Base-by-base conservation (phyloP, 2,113 vertebrate genomes). In the Erpornis zantholeuca region DNA sequence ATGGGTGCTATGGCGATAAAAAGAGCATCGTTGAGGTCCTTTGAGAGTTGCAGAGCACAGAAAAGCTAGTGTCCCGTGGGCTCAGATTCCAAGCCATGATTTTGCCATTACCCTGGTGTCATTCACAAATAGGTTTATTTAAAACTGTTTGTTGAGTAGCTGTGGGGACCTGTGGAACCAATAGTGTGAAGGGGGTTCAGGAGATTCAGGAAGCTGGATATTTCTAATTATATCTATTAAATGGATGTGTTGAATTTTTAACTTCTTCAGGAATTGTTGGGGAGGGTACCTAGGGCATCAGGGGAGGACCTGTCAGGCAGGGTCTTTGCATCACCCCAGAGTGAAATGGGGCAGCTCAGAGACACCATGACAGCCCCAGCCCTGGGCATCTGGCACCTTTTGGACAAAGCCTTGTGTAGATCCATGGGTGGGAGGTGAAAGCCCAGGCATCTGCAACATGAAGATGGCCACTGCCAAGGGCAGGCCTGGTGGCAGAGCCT, bases 321-420 rank as follows among this genome's bases (percentile, higher is more conserved):
- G 19, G 13, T 12, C 5, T 2, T 63, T 19, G 27, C 11, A 23
- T 13, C 3, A 3, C 8, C 20, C 33, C 23, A 45, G 27, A 7
- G 7, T 20, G 31, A 9, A 82, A 3, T 23, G 33, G 42, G 21
- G 22, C 10, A 38, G 15, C 19, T 25, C 1, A 15, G 16, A 13
- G 20, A 5, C 11, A 24, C 11, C 0, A 0, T 6, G 17, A 28
- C 18, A 44, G 7, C 18, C 36, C 23, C 31, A 38, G 23, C 5
- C 22, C 16, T 4, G 12, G 35, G 11, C 12, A 27, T 23, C 2
- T 2, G 23, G 2, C 10, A 61, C 21, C 7, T 45, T 9, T 3
- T 12, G 7, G 17, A 36, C 11, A 47, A 63, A 45, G 12, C 16
- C 1, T 1, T 13, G 7, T 20, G 27, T n/a, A 60, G 16, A 36